A percentile compares a stretch with the other conserved stretches of the same genome.
These are phyloP conservation scores for Pelvicachromis taeniatus DNA, from an alignment of 2,113 vertebrate species.

Conservation along the genomic window DNA sequence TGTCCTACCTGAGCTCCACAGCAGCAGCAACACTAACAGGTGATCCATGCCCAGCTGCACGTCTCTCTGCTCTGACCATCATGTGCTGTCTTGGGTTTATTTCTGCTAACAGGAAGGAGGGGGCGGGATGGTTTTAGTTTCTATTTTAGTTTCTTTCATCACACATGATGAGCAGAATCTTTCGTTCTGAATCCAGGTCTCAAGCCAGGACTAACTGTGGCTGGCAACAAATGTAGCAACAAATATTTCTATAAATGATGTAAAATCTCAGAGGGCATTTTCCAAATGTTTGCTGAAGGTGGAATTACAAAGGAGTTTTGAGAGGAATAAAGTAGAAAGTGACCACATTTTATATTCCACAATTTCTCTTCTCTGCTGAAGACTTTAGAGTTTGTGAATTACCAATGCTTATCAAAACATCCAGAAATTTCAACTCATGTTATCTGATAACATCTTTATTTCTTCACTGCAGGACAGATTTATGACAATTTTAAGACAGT, in stretches of 20 bases:
- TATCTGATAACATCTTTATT: not conserved
- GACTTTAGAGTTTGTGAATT: not conserved
- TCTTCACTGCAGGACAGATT: not conserved
- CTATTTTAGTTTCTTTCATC: not conserved
- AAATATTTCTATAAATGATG: not conserved
- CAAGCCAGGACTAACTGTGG: too few relatives aligned
- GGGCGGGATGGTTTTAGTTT: not conserved
- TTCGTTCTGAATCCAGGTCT: not conserved
- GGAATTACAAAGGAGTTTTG: not conserved
- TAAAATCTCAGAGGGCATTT: not conserved
- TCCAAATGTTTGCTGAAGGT: not conserved
- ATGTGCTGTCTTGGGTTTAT: too few relatives aligned
- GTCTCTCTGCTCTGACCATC: too few relatives aligned
- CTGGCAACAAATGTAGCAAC: not conserved
- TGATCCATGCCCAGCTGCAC: too few relatives aligned
- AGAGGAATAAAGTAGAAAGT: not conserved
- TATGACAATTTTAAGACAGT: too few relatives aligned
- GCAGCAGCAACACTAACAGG: too few relatives aligned
- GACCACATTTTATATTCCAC: not conserved
- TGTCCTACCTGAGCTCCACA: too few relatives aligned
- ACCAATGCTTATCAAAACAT: not conserved
- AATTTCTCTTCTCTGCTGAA: not conserved
- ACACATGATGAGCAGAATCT: not conserved
- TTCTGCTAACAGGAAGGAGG: not conserved
- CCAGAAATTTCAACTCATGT: not conserved